Base-by-base conservation (phyloP, 2,113 vertebrate species). In the Clarias magur region DNA sequence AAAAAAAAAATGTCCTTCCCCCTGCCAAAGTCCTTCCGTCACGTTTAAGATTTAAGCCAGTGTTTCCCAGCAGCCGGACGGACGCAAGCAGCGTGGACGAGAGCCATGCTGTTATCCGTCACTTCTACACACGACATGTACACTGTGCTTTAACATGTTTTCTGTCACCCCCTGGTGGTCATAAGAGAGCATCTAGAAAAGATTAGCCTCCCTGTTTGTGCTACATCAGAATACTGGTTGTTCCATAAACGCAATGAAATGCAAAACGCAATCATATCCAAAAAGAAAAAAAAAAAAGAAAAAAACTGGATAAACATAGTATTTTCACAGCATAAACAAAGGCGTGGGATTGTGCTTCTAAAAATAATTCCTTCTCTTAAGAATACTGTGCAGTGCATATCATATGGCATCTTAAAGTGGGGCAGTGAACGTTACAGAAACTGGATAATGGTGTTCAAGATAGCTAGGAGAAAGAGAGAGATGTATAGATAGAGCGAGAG, bases 161-260 rank as follows among this genome's bases (percentile, higher is more conserved):
- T 80, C 17, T 23, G 79, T 81, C 82, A 78, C 80, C 84, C 65
- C 89, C 89, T 85, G 23, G 86, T 89, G 90, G 88, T 73, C n/a
- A 59, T 21, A n/a, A 68, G 53, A 57, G 23, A 11, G 25, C 56
- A n/a, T 21, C 54, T 30, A 30, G 2, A 80, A 67, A 85, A 42
- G n/a, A 57, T 38, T 13, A 54, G 34, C 59, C 42, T 76, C 70
- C 82, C 27, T 65, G 27, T 78, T 85, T 85, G 73, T 80, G 87
- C 87, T 88, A 88, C 82, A 88, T 84, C 79, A 73, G 59, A 88
- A 85, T 82, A 88, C 76, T 88, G 80, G 85, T 82, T 60, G 38
- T 21, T 87, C 67, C 27, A 48, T 27, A 17, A 75, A 53, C 60
- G 68, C 63, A 63, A 21, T 4, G 8, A 53, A 68, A 30, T n/a